Evolutionary conservation across 2,888 invertebrate species (phyloP).

Genomic region (Microctonus hyperodae): DNA sequence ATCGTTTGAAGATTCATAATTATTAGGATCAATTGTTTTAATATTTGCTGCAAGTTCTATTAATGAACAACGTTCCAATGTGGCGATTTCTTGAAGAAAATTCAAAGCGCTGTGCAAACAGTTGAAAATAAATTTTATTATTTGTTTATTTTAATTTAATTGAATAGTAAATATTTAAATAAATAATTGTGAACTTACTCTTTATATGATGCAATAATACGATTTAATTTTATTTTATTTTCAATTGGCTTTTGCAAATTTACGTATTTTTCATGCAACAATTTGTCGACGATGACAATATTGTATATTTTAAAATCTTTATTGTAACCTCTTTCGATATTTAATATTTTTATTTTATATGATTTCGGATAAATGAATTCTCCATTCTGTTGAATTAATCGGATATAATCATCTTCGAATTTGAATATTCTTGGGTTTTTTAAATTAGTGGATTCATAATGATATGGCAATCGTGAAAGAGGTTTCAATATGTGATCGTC

Average conservation of each 20-base stretch:
- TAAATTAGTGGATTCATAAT: constrained; percentile 38
- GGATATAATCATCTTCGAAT: constrained; percentile 36
- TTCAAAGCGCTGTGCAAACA: constrained; percentile 37
- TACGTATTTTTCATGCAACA: constrained; percentile 41
- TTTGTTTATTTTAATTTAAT: not conserved
- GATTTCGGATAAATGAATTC: constrained; percentile 28
- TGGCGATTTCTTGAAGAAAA: constrained; percentile 41
- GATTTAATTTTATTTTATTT: constrained; percentile 40
- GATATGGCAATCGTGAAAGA: constrained; percentile 31
- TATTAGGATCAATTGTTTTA: constrained; percentile 35
- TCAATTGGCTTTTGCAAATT: constrained; percentile 18
- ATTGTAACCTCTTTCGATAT: constrained; percentile 47
- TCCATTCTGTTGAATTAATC: constrained; percentile 33
- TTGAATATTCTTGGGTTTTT: constrained; percentile 36
- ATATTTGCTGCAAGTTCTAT: constrained; percentile 35
- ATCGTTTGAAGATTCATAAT: constrained; percentile 40
- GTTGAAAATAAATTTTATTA: too few species aligned
- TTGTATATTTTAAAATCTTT: constrained; percentile 47
- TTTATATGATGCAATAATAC: constrained; percentile 43
- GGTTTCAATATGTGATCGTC: constrained; percentile 48
- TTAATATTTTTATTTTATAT: constrained; percentile 39
- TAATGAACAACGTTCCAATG: constrained; percentile 30
- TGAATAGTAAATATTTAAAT: not conserved
- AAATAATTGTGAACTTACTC: constrained; percentile 42
- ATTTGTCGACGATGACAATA: constrained; percentile 45